Evolutionary conservation across 2,888 invertebrate genomes (phyloP).

Genomic region (Spatulosminthurus flaviceps): DNA sequence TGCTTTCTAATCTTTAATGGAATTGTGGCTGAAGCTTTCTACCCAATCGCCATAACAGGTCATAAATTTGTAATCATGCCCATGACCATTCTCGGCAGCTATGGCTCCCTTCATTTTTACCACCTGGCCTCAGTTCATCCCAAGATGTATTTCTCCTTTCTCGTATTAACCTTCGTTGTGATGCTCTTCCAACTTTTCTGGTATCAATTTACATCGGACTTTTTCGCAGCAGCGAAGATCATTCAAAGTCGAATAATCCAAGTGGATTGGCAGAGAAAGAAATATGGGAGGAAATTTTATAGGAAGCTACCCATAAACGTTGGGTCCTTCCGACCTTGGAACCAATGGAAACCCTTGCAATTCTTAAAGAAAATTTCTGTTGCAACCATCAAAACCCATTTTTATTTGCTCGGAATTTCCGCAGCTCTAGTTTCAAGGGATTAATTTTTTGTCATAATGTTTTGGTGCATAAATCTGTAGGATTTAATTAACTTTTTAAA

Average conservation of each 20-base stretch:
- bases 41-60: neutral
- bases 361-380: constrained; percentile 30
- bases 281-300: neutral
- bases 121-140: neutral
- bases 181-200: constrained; percentile 25
- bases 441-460: no score
- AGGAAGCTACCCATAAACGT: constrained; percentile 11
- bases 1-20: neutral
- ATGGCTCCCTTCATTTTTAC: neutral
- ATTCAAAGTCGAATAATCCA: constrained; percentile 8
- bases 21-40: neutral
- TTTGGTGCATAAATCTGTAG: no score
- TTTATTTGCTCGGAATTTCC: constrained; percentile 32
- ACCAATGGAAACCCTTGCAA: constrained; percentile 23
- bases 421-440: no score
- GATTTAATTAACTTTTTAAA: no score
- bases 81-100: constrained; percentile 16
- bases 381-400: constrained; percentile 28
- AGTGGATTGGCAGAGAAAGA: neutral
- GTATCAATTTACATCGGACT: neutral
- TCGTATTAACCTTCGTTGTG: neutral
- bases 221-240: neutral
- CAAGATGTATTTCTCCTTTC: neutral
- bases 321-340: neutral
- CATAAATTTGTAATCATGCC: constrained; percentile 24